Evolutionary conservation across 2,888 invertebrate genomes (phyloP), one percentile per base, ranked within the genome.

Genomic region (Nomada hirtipes): DNA sequence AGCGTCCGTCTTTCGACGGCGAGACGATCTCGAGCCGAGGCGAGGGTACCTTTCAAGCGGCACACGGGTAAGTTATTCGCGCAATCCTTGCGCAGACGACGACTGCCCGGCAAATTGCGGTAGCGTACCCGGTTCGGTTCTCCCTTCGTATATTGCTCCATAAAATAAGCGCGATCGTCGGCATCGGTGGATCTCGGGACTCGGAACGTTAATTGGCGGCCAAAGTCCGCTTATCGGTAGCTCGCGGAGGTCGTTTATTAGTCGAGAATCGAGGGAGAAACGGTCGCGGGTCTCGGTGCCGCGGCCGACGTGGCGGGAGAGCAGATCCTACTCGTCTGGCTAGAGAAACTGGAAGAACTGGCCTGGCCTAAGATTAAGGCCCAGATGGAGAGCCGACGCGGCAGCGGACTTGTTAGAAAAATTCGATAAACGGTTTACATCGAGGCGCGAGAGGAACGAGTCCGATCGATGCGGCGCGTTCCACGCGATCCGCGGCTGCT

Each of bases 401-500:
- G 44, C 26, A n/a, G 60, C 73, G 61, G 11, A 23, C n/a, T 20
- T 11, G 36, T 13, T 60, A 65, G 77, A 81, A 73, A 70, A 79
- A 59, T 84, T 47, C 55, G 74, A 76, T 84, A 86, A 84, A 86
- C 76, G 61, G 67, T 80, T 50, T 75, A 60, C 57, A 36, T 23
- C 15, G n/a, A 42, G 42, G 55, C 10, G 53, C 23, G 65, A 55
- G 52, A 36, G 44, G 42, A 68, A 60, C 26, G 9, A 15, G 52
- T 61, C 57, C 18, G 53, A n/a, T 53, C 50, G 79, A 47, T 52
- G 52, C 72, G 65, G 80, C 76, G 65, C 72, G 72, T 84, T 76
- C 81, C 68, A 71, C 76, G 83, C 81, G 82, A 81, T 79, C 80
- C 83, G 64, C 59, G 72, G 76, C 68, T 87, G 87, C 83, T 79